These are phyloP conservation scores for Leucophenga maculata DNA, from an alignment of 2,888 invertebrate species.

Conservation along the genomic window DNA sequence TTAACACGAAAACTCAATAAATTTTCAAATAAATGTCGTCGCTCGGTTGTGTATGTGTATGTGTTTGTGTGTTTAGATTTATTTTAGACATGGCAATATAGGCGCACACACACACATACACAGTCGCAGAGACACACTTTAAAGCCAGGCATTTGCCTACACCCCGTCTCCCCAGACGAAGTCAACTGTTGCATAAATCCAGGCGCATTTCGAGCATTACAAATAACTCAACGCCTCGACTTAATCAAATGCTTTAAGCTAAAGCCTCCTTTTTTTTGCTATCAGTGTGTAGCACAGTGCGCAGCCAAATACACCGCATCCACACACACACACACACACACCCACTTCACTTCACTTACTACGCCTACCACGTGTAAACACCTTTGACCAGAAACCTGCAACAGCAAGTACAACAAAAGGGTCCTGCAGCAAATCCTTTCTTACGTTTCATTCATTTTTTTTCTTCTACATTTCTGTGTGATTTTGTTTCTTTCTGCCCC, in stretches of 20 bases:
- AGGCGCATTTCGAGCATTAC: too few relatives aligned
- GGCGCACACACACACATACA: neutral
- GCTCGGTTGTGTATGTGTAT: neutral
- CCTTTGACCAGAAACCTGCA: too few relatives aligned
- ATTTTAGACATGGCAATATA: too few relatives aligned
- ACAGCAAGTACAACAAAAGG: neutral
- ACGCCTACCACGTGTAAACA: too few relatives aligned
- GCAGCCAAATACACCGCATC: too few relatives aligned
- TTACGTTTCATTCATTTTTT: neutral
- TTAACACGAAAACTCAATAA: conserved; percentile 71
- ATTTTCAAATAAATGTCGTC: conserved; percentile 62
- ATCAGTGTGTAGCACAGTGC: too few relatives aligned
- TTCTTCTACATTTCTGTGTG: too few relatives aligned
- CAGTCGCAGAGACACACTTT: neutral
- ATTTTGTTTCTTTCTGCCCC: neutral
- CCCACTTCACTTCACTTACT: too few relatives aligned
- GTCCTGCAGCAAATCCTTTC: neutral
- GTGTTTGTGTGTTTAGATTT: conserved; percentile 1
- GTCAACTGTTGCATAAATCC: neutral
- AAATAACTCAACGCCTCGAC: neutral
- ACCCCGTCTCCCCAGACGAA: neutral
- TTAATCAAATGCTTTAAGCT: conserved; percentile 2
- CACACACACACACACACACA: too few relatives aligned
- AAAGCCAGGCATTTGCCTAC: neutral
- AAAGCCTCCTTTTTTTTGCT: neutral